Percentiles rank a stretch among this genome's conserved stretches.
Evolutionary conservation across 1,140 invertebrate genomes (phyloP).

Genomic region (Patella vulgata): DNA sequence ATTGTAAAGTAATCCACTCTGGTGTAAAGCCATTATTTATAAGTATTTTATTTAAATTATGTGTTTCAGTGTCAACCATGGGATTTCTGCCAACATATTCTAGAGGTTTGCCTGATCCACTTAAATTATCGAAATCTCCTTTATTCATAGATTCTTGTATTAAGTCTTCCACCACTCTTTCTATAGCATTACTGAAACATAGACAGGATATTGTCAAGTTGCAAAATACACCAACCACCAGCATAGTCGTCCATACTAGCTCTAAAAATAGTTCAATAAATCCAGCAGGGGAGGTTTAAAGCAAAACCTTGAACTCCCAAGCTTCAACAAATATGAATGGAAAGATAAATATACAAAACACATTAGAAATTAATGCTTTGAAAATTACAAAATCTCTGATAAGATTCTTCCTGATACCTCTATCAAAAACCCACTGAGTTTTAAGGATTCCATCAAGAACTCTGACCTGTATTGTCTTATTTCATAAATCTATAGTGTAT

Average conservation of each 20-base stretch:
- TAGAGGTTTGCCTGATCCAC: slow-evolving; percentile 83
- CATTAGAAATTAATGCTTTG: not conserved
- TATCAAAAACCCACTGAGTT: too few species aligned
- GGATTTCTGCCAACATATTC: slow-evolving; percentile 77
- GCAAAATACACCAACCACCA: too few species aligned
- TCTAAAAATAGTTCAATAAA: too few species aligned
- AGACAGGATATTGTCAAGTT: too few species aligned
- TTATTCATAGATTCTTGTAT: slow-evolving; percentile 89
- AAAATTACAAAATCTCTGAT: not conserved
- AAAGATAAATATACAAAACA: not conserved
- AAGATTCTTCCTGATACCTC: too few species aligned
- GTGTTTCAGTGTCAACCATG: slow-evolving; percentile 86
- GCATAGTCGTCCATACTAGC: too few species aligned
- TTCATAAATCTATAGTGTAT: too few species aligned
- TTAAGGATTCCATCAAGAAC: too few species aligned
- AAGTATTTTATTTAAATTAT: slow-evolving; percentile 89
- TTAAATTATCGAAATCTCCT: slow-evolving; percentile 87
- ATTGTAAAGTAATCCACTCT: slow-evolving; percentile 86
- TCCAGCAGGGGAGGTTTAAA: too few species aligned
- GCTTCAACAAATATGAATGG: not conserved
- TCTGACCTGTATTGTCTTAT: too few species aligned
- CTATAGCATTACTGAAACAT: slow-evolving; percentile 77
- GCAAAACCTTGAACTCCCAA: too few species aligned
- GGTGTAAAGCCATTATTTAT: slow-evolving; percentile 90
- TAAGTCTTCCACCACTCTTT: slow-evolving; percentile 87